Evolutionary conservation across 2,797 vertebrate genomes (phyloP), one percentile per base, ranked within the genome.

Genomic region (Coreius guichenoti): DNA sequence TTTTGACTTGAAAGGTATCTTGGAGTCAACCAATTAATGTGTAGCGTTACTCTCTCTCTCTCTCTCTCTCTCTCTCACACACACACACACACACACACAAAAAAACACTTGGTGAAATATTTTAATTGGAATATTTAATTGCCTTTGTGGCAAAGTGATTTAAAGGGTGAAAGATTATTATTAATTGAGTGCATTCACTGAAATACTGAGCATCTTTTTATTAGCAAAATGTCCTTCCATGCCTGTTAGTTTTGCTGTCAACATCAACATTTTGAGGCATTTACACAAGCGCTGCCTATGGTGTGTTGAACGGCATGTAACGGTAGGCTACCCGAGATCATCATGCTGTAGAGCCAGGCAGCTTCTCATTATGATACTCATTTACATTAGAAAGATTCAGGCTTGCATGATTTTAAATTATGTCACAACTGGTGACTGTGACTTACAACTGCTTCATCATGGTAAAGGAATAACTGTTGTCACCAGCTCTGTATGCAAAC

Each of bases 241-340:
- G 45, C 68, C 23, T 76, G 47, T 83, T 83, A 67, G 73, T 54
- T 83, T 67, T 39, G 33, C 72, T 83, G 47, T 83, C 73, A 68
- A 67, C 72, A 76, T 76, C 8, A 5, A 36, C 33, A 54, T 76
- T 82, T 36, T 51, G 31, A 21, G 45, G 31, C 23, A 68, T 68
- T 68, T 68, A 83, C 26, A 80, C n/a, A 77, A 61, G 47, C 61
- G 49, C 19, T 68, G 31, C 31, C 45, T 39, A 21, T 54, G 73
- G 73, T 67, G 70, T 12, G 1, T 26, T 54, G 72, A 81, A 81
- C 80, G 61, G 69, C 51, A 4, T 67, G 61, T 54, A 86, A 67
- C 17, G 69, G 69, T 81, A 43, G 39, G 39, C 39, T 43, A 16
- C 16, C 69, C 23, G 4, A 75, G n/a, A 67, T 69, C 82, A 69